Percentiles rank a stretch among this genome's conserved stretches.
Evolutionary conservation across 2,888 invertebrate genomes (phyloP).

Genomic region (Cantharis rustica): DNA sequence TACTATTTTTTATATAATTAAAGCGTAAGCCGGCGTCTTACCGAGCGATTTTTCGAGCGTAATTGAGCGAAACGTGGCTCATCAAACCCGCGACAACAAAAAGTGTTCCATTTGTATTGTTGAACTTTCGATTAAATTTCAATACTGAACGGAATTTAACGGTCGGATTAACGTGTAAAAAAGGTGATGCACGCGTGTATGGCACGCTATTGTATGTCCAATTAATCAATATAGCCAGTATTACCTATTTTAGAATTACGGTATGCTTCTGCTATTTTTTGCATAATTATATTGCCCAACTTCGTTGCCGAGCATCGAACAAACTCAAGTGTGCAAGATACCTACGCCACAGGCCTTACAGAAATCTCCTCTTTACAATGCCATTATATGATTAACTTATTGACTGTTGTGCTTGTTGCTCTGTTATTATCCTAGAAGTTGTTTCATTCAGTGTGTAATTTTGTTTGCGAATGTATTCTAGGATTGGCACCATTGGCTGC

Average conservation of each 20-base stretch:
- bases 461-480: conserved; percentile 23
- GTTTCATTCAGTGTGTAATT: conserved; percentile 21
- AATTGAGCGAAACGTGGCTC: neutral
- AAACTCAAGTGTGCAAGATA: neutral
- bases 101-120: neutral
- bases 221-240: neutral
- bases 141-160: neutral
- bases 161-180: neutral
- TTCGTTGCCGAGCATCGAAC: neutral
- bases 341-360: neutral
- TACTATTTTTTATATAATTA: neutral
- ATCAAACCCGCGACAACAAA: neutral
- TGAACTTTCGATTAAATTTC: neutral
- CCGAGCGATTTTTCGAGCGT: neutral
- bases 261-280: neutral
- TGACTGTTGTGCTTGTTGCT: neutral
- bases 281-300: neutral
- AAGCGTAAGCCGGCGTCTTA: neutral
- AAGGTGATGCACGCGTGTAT: neutral
- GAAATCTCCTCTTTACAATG: neutral
- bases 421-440: conserved; percentile 16
- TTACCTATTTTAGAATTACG: neutral
- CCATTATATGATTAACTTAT: neutral
- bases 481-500: conserved; percentile 7
- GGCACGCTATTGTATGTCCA: neutral